Base-by-base conservation (phyloP, 2,888 invertebrate species). In the Cloeon dipterum region DNA sequence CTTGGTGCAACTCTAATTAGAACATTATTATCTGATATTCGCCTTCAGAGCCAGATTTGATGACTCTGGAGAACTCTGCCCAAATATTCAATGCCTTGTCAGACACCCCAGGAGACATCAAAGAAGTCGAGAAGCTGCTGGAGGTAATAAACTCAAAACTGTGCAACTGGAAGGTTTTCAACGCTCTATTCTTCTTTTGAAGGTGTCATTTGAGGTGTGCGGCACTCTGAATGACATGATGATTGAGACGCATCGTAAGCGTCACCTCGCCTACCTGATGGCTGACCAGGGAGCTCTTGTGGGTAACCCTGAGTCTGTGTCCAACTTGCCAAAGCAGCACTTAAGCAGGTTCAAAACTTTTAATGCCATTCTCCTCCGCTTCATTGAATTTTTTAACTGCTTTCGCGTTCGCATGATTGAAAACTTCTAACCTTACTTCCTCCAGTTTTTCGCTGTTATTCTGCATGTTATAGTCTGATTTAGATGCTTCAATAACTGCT, bases 1-100 rank as follows among this genome's bases (percentile, higher is more conserved):
- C n/a, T n/a, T n/a, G n/a, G n/a, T 19, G 19, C 5, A 20, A 8
- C 20, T 20, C 5, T 8, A 20, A 20, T 20, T 7, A 11, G 11
- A 2, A 23, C 23, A 23, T 23, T 2, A 23, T 11, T 11, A 11
- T 20, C 20, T 20, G 5, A 20, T 20, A 5, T n/a, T n/a, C n/a
- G n/a, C n/a, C 56, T 49, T 42, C 59, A 66, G 86, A 85, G 52
- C 63, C 68, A 7, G 76, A 83, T 50, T 66, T 96, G 39, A 74
- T 75, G 46, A 69, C 73, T 45, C 64, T 89, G 45, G 88, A 91
- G 49, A 93, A 93, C 58, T 93, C 94, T 1, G 94, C 94, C 10
- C 89, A 93, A 61, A 91, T 98, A 50, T 98, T 98, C 56, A 96
- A 94, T 58, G 83, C 88, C 3, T 63, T 98, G 3, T 93, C 93